A percentile compares a stretch with the other conserved stretches of the same genome.
Conservation (phyloP, 92 coral and sea anemone genomes). For the Epizoanthus rinbou region DNA sequence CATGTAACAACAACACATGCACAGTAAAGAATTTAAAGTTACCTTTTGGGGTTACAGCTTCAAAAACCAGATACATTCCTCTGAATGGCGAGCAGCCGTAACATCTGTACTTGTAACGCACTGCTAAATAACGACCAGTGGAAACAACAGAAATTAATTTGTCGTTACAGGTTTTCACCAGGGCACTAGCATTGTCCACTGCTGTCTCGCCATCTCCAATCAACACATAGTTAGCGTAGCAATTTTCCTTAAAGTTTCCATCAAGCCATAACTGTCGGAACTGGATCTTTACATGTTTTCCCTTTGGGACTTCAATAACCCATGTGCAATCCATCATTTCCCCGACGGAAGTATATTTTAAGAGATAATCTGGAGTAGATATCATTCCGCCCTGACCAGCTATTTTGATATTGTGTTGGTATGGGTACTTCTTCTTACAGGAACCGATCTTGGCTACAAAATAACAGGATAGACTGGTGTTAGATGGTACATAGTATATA, state of each 20-base stretch:
- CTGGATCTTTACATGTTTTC: neutral
- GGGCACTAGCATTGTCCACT: constrained; percentile 5
- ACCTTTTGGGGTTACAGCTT: constrained; percentile 13
- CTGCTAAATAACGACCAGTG: constrained; percentile 5
- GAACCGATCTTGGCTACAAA: constrained; percentile 4
- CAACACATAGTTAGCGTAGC: neutral
- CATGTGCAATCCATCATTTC: neutral
- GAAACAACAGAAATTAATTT: neutral
- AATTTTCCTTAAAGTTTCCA: neutral
- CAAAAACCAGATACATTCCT: constrained; percentile 17
- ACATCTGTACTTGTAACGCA: constrained; percentile 4
- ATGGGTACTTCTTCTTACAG: neutral
- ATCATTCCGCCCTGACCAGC: constrained; percentile 25
- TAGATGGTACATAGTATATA: too few species aligned
- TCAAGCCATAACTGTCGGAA: neutral
- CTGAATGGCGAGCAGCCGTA: neutral
- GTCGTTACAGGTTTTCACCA: neutral
- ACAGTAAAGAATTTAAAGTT: neutral
- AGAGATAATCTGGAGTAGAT: constrained; percentile 22
- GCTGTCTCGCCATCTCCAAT: constrained; percentile 22
- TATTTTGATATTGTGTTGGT: neutral
- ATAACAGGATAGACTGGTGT: neutral
- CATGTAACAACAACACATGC: too few species aligned
- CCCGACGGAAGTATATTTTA: neutral
- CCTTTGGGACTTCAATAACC: constrained; percentile 25